Conservation (phyloP, 2,113 vertebrate species). For the Dryoscopus gambensis region DNA sequence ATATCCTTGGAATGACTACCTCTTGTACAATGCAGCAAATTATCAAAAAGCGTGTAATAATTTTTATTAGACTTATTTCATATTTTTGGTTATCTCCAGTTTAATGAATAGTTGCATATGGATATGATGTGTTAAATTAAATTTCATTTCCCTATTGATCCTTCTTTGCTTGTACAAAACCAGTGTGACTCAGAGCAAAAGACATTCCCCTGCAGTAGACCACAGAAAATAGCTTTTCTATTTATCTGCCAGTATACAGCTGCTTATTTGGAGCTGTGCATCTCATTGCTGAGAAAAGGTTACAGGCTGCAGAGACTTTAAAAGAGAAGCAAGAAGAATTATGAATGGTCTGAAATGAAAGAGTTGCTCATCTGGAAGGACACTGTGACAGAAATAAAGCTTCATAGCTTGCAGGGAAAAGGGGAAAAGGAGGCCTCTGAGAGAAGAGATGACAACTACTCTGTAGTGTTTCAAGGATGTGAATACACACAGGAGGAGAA, state of each 20-base stretch:
- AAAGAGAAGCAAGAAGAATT: not conserved
- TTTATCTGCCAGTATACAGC: not conserved
- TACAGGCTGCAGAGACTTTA: not conserved
- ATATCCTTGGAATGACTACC: conserved; percentile 6
- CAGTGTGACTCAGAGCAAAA: not conserved
- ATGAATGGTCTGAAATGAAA: not conserved
- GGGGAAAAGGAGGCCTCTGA: not conserved
- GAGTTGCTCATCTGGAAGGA: not conserved
- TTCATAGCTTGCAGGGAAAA: not conserved
- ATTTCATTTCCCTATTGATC: not conserved
- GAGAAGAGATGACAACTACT: not conserved
- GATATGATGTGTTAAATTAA: conserved; percentile 17
- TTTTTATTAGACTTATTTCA: conserved; percentile 22
- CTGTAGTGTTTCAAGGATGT: not conserved
- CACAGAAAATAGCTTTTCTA: not conserved
- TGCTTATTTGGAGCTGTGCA: not conserved
- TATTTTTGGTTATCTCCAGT: not conserved
- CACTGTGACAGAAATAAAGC: not conserved
- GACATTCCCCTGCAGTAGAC: not conserved
- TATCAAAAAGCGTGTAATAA: not conserved
- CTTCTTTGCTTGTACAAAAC: not conserved
- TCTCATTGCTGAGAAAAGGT: not conserved
- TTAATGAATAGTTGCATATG: conserved; percentile 8
- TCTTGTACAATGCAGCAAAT: conserved; percentile 1
- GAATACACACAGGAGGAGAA: not conserved